A percentile compares a stretch with the other conserved stretches of the same genome.
These are phyloP conservation scores for Oncorhynchus gorbuscha DNA, from an alignment of 2,113 vertebrate genomes.

Conservation along the genomic window DNA sequence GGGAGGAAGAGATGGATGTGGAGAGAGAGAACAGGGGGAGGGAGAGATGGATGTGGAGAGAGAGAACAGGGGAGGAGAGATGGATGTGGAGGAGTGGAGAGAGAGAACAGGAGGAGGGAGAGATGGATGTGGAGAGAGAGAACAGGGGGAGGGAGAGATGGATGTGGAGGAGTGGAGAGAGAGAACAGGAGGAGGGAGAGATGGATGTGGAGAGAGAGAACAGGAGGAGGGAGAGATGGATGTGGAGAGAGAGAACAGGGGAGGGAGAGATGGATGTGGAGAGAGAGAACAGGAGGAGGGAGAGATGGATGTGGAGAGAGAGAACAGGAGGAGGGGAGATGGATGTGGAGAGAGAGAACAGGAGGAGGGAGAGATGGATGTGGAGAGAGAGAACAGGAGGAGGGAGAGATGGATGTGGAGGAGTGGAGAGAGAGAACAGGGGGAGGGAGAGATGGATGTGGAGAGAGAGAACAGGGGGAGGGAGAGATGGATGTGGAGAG, in stretches of 20 bases:
- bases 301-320: background rate
- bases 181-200: too few relatives aligned
- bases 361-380: too few relatives aligned
- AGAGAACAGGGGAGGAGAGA: too few relatives aligned
- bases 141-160: conserved; percentile 1
- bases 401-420: background rate
- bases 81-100: background rate
- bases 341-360: conserved; percentile 36
- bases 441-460: too few relatives aligned
- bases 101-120: background rate
- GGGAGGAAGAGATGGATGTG: too few relatives aligned
- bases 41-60: too few relatives aligned
- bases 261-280: conserved; percentile 34
- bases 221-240: conserved; percentile 20
- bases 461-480: too few relatives aligned
- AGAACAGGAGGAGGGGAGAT: conserved; percentile 28
- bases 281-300: background rate
- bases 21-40: too few relatives aligned
- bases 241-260: conserved; percentile 27
- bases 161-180: too few relatives aligned
- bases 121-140: conserved; percentile 18
- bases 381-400: conserved; percentile 10
- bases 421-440: background rate
- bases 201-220: background rate
- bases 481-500: too few relatives aligned